A percentile compares a stretch with the other conserved stretches of the same genome.
Conservation (phyloP, 2,888 invertebrate genomes). For the Heliconius charithonia region DNA sequence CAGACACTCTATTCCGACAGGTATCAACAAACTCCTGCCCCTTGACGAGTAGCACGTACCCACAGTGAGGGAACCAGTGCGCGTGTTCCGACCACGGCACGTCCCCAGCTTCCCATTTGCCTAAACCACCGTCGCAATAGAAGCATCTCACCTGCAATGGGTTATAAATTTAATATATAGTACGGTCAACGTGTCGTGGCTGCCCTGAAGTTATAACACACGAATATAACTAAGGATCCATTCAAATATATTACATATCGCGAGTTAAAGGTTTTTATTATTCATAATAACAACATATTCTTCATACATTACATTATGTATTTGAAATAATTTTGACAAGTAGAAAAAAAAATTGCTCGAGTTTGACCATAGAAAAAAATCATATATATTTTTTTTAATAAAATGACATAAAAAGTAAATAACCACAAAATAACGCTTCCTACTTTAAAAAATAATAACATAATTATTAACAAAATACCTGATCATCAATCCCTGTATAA, state of each 20-base stretch:
- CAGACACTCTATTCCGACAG: conserved; percentile 56
- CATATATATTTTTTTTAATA: too few relatives aligned
- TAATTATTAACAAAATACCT: conserved; percentile 63
- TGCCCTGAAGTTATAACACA: neutral
- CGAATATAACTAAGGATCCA: too few relatives aligned
- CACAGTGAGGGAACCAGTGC: conserved; percentile 95
- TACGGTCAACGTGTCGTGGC: neutral
- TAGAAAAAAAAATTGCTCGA: too few relatives aligned
- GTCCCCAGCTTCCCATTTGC: conserved; percentile 95
- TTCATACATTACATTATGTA: too few relatives aligned
- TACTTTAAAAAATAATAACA: neutral
- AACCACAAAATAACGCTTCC: too few relatives aligned
- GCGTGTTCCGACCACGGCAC: conserved; percentile 98
- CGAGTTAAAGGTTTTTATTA: too few relatives aligned
- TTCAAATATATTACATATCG: too few relatives aligned
- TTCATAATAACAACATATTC: too few relatives aligned
- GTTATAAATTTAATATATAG: neutral
- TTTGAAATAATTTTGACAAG: too few relatives aligned
- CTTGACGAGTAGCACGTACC: conserved; percentile 91
- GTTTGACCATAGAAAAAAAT: too few relatives aligned
- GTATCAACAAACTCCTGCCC: conserved; percentile 90
- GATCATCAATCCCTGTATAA: conserved; percentile 89
- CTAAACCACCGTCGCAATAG: conserved; percentile 96
- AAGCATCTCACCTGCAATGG: conserved; percentile 90
- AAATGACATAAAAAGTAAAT: too few relatives aligned